Conservation (phyloP, 1,140 invertebrate species). For the Drosophila obscura region DNA sequence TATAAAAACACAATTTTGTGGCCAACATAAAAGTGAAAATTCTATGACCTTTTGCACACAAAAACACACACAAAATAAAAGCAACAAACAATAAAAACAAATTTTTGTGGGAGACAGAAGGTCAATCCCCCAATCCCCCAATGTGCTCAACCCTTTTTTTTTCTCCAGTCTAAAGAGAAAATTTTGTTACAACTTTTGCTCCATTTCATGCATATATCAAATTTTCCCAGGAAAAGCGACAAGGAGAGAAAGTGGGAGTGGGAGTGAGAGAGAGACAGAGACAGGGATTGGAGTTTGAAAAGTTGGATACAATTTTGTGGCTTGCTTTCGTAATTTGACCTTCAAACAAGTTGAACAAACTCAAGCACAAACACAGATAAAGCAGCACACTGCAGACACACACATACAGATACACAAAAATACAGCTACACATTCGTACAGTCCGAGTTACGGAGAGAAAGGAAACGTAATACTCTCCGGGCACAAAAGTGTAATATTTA, state of each 20-base stretch:
- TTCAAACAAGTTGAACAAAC: conserved; percentile 67
- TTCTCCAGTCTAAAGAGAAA: conserved; percentile 32
- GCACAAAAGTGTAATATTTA: conserved; percentile 63
- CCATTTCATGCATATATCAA: conserved; percentile 63
- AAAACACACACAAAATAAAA: no score
- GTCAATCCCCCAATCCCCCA: background rate
- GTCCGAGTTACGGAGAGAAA: background rate
- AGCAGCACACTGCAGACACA: conserved; percentile 16
- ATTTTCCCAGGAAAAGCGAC: conserved; percentile 29
- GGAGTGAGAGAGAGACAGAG: background rate
- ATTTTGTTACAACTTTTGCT: conserved; percentile 72
- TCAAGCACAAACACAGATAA: conserved; percentile 5
- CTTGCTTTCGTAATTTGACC: conserved; percentile 62
- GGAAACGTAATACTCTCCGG: no score
- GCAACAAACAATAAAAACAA: conserved; percentile 7
- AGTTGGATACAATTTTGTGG: conserved; percentile 38
- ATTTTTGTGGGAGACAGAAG: conserved; percentile 8
- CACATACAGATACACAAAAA: background rate
- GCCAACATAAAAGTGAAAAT: no score
- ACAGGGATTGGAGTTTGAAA: conserved; percentile 2
- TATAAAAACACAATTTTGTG: conserved; percentile 4
- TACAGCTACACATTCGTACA: no score
- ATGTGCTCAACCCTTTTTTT: conserved; percentile 7
- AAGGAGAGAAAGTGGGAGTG: background rate
- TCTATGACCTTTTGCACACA: no score